Base-by-base conservation (phyloP, 2,113 vertebrate species). In the Aramus guarauna region DNA sequence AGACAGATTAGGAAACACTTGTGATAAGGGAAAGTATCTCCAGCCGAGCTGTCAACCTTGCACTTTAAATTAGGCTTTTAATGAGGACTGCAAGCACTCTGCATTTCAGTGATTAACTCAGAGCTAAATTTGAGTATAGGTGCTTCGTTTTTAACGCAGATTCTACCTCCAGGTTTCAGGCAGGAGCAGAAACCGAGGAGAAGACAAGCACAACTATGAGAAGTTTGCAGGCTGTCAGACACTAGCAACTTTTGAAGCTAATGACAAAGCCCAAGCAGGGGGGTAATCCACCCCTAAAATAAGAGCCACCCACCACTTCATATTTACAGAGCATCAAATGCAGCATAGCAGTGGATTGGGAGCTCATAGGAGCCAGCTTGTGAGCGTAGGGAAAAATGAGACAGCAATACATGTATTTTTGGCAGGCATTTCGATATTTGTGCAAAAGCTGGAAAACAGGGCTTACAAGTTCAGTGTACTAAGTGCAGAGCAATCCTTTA, bases 11-110 rank as follows among this genome's bases (percentile, higher is more conserved):
- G 92, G 89, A 64, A 91, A 22, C 24, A 14, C 66, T 14, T 72
- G 52, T 23, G 86, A 89, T 96, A 84, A 92, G 63, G 68, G 60
- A 36, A 63, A 87, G 53, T 8, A 64, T 56, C 84, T 93, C 66
- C 69, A 91, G 89, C 77, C 7, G 4, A 85, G 89, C 84, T 96
- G 89, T 84, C 87, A 96, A 78, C 80, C 77, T 89, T 23, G 80
- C 74, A 47, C 93, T 87, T 87, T 30, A 95, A 90, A 92, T 95
- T 23, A 91, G 87, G 84, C 69, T 78, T 41, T 32, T 88, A 95
- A 90, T 23, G 90, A 94, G 81, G 45, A 41, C 69, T 64, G 69
- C 56, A 11, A 90, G 81, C 66, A 9, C 48, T 87, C 75, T 15
- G 66, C 75, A 1, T 56, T 36, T 17, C 60, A 5, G 83, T 3